Evolutionary conservation across 2,888 invertebrate genomes (phyloP).

Genomic region (Caenorhabditis imperialis): DNA sequence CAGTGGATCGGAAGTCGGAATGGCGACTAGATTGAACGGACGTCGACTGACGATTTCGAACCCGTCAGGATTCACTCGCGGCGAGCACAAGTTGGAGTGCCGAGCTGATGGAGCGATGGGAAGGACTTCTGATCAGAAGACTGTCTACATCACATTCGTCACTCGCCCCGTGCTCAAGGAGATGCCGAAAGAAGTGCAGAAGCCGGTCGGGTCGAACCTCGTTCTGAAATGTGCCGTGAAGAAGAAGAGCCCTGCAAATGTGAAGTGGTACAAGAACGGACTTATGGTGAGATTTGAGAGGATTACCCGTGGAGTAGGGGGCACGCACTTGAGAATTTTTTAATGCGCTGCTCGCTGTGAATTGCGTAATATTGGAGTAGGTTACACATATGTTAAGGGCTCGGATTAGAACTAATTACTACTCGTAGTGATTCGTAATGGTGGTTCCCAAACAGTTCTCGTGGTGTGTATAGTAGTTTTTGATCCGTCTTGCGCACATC

Average conservation of each 20-base stretch:
- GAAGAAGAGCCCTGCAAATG: conserved; percentile 39
- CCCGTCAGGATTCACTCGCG: conserved; percentile 50
- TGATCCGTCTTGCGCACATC: conserved; percentile 6
- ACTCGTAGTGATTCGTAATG: too few species aligned
- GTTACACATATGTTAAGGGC: conserved; percentile 40
- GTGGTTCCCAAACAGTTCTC: background rate
- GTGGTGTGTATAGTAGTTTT: background rate
- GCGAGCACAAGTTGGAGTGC: conserved; percentile 61
- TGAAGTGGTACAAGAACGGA: conserved; percentile 56
- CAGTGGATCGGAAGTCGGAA: conserved; percentile 51
- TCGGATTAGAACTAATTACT: conserved; percentile 12
- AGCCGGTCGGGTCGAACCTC: conserved; percentile 33
- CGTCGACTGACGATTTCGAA: conserved; percentile 41
- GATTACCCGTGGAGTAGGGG: conserved; percentile 19
- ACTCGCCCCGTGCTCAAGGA: conserved; percentile 47
- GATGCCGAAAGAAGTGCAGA: conserved; percentile 29
- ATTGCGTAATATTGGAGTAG: conserved; percentile 40
- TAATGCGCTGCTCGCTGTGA: conserved; percentile 24
- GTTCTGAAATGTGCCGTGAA: conserved; percentile 47
- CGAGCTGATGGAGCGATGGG: conserved; percentile 63
- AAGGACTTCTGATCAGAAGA: conserved; percentile 56
- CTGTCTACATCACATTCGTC: conserved; percentile 53
- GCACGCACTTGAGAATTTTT: conserved; percentile 44
- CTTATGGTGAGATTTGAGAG: conserved; percentile 32
- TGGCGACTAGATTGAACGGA: conserved; percentile 18